A percentile compares a stretch with the other conserved stretches of the same genome.
phyloP scores from a whole-genome alignment of 2,888 invertebrate genomes.

The Drosophila greeni region DNA sequence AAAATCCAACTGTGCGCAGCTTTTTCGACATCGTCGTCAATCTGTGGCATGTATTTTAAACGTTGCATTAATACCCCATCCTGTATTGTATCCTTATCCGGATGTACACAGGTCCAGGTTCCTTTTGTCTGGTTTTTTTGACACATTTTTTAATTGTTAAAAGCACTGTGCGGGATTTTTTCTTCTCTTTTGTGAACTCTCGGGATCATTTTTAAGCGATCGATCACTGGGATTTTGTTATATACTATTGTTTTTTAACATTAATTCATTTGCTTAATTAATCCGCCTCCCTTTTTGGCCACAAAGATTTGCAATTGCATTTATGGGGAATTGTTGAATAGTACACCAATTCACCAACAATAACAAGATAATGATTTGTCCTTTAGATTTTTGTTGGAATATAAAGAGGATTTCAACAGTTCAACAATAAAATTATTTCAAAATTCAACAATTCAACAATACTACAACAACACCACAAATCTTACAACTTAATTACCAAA shows the following conservation, averaged over 20 bases:
- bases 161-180: not conserved
- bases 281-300: no score
- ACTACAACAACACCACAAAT: not conserved
- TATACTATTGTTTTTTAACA: no score
- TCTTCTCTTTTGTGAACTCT: not conserved
- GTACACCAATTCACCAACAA: not conserved
- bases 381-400: not conserved
- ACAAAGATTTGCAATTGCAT: no score
- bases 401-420: not conserved
- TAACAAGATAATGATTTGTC: not conserved
- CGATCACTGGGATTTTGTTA: not conserved
- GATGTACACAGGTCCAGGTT: conserved; percentile 4
- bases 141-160: conserved; percentile 7
- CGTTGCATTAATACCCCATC: conserved; percentile 62
- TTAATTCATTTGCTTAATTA: no score
- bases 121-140: not conserved
- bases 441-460: not conserved
- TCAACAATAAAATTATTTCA: not conserved
- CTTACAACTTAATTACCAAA: not conserved
- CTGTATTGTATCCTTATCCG: conserved; percentile 19
- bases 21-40: conserved; percentile 63
- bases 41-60: conserved; percentile 66
- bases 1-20: conserved; percentile 8
- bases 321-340: not conserved
- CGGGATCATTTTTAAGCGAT: not conserved